Percentiles rank a stretch among this genome's conserved stretches.
Evolutionary conservation across 2,797 vertebrate genomes (phyloP).

Genomic region (Spizella passerina): DNA sequence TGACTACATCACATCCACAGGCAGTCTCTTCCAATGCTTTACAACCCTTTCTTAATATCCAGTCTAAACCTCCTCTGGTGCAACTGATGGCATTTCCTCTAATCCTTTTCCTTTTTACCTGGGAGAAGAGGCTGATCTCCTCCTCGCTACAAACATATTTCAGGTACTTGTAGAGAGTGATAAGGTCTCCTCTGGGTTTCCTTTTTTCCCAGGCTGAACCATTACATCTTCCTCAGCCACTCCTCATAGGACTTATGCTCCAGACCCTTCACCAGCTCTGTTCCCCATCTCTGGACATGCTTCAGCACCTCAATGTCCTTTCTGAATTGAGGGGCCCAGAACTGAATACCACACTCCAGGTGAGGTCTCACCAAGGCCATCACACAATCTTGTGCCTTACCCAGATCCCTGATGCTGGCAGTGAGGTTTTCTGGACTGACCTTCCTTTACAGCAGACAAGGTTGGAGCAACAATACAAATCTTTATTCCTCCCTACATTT

Average conservation of each 20-base stretch:
- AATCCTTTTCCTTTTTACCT: neutral
- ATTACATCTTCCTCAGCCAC: neutral
- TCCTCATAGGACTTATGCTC: neutral
- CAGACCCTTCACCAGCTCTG: neutral
- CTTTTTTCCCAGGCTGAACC: neutral
- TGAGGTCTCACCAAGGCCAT: neutral
- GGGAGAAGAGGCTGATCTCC: neutral
- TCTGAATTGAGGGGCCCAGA: neutral
- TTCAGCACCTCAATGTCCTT: neutral
- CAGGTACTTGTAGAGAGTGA: neutral
- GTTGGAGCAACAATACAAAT: neutral
- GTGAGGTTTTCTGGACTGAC: neutral
- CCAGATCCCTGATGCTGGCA: neutral
- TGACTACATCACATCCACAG: neutral
- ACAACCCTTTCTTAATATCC: neutral
- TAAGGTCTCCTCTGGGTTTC: no score
- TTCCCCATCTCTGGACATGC: fast-evolving
- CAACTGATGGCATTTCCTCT: neutral
- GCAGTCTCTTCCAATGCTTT: neutral
- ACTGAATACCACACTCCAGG: neutral
- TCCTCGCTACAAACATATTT: neutral
- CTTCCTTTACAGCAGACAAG: neutral
- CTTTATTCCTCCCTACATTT: neutral
- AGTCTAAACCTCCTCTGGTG: neutral
- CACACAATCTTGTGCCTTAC: neutral